Base-by-base conservation (phyloP, 2,888 invertebrate species). In the Ochropleura leucogaster region DNA sequence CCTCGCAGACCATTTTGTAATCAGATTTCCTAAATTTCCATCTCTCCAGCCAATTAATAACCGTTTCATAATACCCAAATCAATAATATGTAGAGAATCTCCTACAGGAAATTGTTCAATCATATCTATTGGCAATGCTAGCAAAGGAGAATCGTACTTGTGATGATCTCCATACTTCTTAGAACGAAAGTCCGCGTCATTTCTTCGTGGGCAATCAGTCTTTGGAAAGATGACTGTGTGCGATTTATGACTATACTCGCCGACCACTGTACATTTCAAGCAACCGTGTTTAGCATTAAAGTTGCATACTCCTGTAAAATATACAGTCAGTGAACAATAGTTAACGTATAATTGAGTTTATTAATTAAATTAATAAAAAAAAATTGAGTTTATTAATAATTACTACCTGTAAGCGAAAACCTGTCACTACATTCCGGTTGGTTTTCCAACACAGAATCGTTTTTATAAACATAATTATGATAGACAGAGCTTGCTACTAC, bases 181-280 rank as follows among this genome's bases (percentile, higher is more conserved):
- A 7, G 44, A 16, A 40, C 71, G 55, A 72, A 76, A 79, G 18
- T 74, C 67, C 30, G 64, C 63, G 42, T 79, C 62, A 49, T 63
- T 79, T 74, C 74, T 68, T 53, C 42, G 62, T 20, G 68, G 49
- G 55, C 67, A 67, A 51, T 68, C 68, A 46, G 47, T 20, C 20
- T 42, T 59, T 42, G 68, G 47, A 44, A 79, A 79, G 16, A 74
- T 57, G n/a, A 87, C 86, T 46, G 84, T 86, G 74, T 85, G 77
- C 14, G 85, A 85, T 68, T 16, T 44, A 68, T 88, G 82, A 4
- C 86, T 86, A 63, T 86, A 86, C 66, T 86, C 86, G 18, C 87
- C 88, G 10, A 86, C 76, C 9, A 76, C 79, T 3, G 81, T 77
- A 66, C 83, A 87, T 68, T 86, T 85, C 55, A 82, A 68, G 69